Conservation (phyloP, 2,888 invertebrate species). For the Aporophyla lueneburgensis region DNA sequence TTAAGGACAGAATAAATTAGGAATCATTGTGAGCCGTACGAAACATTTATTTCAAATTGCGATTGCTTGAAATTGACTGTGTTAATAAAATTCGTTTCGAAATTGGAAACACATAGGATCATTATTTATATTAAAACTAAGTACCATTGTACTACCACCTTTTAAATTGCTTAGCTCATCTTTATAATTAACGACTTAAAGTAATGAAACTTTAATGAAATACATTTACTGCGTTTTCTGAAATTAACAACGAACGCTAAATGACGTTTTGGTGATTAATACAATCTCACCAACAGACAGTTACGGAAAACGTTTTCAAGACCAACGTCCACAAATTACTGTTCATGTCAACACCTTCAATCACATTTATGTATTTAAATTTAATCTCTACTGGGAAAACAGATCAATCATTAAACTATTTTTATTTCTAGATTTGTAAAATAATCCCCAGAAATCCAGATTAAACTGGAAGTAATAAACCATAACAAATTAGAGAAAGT, state of each 20-base stretch:
- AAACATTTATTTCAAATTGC: conserved; percentile 39
- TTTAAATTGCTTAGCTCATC: no score
- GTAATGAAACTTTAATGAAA: background rate
- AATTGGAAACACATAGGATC: background rate
- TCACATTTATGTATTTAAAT: conserved; percentile 36
- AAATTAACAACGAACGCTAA: background rate
- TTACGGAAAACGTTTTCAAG: conserved; percentile 35
- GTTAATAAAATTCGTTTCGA: background rate
- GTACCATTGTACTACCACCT: background rate
- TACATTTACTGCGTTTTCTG: background rate
- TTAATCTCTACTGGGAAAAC: conserved; percentile 18
- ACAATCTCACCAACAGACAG: conserved; percentile 19
- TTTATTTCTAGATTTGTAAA: conserved; percentile 25
- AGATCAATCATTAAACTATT: conserved; percentile 25
- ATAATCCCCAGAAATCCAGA: background rate
- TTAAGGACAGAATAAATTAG: conserved; percentile 23
- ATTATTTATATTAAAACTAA: background rate
- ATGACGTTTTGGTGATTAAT: conserved; percentile 26
- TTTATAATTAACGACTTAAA: background rate
- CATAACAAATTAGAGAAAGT: background rate
- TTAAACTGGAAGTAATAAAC: background rate
- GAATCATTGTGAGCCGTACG: conserved; percentile 21
- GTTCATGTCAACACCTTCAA: conserved; percentile 29
- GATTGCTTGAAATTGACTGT: background rate
- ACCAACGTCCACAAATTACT: conserved; percentile 30